Evolutionary conservation across 2,113 vertebrate species (phyloP), one percentile per base, ranked within the genome.

Genomic region (Microtus pennsylvanicus): DNA sequence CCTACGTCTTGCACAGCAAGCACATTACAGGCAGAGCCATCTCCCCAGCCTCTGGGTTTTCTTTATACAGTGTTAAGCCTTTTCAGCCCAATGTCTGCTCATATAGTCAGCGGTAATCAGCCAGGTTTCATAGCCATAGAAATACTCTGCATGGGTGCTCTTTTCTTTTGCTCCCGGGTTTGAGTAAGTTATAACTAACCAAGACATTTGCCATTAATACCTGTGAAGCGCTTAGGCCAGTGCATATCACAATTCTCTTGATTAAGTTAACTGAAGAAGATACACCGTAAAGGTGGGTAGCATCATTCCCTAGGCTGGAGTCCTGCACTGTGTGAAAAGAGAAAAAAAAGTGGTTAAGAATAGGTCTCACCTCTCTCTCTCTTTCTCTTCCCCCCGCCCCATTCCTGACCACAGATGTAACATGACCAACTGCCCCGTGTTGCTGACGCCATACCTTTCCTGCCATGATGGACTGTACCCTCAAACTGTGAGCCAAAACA

Each of bases 91-190:
- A 65, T 58, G 6, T 72, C 75, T 74, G n/a, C 22, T 33, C 52
- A 58, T 6, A 7, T 0, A n/a, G 28, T 1, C n/a, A 88, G 77
- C 0, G 7, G 1, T 10, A 17, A 19, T 3, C 4, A 77, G 7
- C 21, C 30, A 52, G 5, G 10, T 10, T 88, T 85, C 10, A n/a
- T 14, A 19, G 19, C 21, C 61, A 61, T 58, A 35, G 10, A 78
- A 1, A 3, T 17, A 47, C 55, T 17, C 69, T 0, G 0, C 1
- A 35, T 3, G 19, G 45, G 24, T 2, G 35, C 35, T 45, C 2
- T 28, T 55, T 70, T 35, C 28, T 58, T 91, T 67, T 83, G 38
- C 30, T 35, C 11, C 47, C 7, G 16, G 42, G 5, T 75, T 77
- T 65, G 28, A 87, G 42, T 69, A 78, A 26, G 3, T 65, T 52